phyloP scores from a whole-genome alignment of 2,113 vertebrate genomes.

The Tragulus kanchil region DNA sequence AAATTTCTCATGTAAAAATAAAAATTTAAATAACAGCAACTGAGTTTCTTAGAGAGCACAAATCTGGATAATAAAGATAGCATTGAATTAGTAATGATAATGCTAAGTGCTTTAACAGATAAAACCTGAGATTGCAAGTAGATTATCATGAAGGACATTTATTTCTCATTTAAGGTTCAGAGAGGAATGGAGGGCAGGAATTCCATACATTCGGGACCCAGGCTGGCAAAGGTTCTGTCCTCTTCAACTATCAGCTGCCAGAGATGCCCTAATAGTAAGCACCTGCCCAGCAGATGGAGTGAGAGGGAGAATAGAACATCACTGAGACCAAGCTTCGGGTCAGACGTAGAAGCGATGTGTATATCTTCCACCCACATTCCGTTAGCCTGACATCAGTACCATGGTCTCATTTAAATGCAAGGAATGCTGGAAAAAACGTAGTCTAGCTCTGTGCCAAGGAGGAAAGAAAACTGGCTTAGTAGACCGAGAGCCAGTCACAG shows the following conservation, averaged over 20 bases:
- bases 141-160: slow-evolving; percentile 8
- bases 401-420: not conserved
- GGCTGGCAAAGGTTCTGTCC: not conserved
- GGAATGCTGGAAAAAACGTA: not conserved
- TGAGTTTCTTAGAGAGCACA: not conserved
- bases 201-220: not conserved
- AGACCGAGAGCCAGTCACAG: not conserved
- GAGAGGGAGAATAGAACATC: not conserved
- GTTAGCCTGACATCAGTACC: not conserved
- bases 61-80: slow-evolving; percentile 33
- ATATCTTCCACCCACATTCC: no score
- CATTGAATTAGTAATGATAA: not conserved
- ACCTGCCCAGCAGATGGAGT: not conserved
- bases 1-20: slow-evolving; percentile 36
- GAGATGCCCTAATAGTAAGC: not conserved
- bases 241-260: not conserved
- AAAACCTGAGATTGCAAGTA: slow-evolving; percentile 9
- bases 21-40: slow-evolving; percentile 38
- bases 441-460: not conserved
- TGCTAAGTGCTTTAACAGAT: not conserved
- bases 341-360: not conserved
- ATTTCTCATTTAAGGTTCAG: slow-evolving; percentile 13
- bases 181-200: not conserved
- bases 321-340: not conserved
- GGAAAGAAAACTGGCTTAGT: not conserved